These are phyloP conservation scores for Dynastes tityus DNA, from an alignment of 2,888 invertebrate genomes.

Conservation along the genomic window DNA sequence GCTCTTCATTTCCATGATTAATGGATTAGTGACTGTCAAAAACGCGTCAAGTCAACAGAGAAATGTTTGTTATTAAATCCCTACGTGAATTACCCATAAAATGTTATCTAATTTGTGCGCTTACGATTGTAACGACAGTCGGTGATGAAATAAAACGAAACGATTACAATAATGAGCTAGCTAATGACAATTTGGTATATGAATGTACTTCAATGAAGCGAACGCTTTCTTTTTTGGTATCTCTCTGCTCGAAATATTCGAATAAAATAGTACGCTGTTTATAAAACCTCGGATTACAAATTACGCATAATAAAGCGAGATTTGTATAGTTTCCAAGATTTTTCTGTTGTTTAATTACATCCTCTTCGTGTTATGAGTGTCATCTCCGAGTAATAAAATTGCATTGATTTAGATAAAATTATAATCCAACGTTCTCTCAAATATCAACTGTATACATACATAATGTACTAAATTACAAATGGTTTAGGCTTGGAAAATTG, in stretches of 20 bases:
- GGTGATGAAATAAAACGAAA: conserved; percentile 8
- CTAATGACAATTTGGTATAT: background rate
- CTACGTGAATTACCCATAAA: conserved; percentile 21
- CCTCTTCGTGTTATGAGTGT: too few species aligned
- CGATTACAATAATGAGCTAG: background rate
- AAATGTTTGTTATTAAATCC: conserved; percentile 34
- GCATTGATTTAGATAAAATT: too few species aligned
- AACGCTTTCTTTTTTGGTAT: too few species aligned
- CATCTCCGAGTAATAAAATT: too few species aligned
- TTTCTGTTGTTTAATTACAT: too few species aligned
- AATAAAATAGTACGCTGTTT: too few species aligned
- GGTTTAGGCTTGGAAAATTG: background rate
- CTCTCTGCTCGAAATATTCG: too few species aligned
- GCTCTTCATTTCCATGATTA: background rate
- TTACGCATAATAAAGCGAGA: too few species aligned
- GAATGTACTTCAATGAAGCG: background rate
- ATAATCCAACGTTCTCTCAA: background rate
- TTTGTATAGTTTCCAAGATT: too few species aligned
- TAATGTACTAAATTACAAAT: conserved; percentile 6
- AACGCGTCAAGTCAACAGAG: conserved; percentile 4
- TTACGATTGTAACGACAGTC: background rate
- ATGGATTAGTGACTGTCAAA: conserved; percentile 21
- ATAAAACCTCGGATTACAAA: too few species aligned
- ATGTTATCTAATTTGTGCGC: conserved; percentile 22
- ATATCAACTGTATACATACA: background rate